Percentiles rank a stretch among this genome's conserved stretches.
phyloP scores from a whole-genome alignment of 2,797 vertebrate genomes.

The Eospalax fontanierii region DNA sequence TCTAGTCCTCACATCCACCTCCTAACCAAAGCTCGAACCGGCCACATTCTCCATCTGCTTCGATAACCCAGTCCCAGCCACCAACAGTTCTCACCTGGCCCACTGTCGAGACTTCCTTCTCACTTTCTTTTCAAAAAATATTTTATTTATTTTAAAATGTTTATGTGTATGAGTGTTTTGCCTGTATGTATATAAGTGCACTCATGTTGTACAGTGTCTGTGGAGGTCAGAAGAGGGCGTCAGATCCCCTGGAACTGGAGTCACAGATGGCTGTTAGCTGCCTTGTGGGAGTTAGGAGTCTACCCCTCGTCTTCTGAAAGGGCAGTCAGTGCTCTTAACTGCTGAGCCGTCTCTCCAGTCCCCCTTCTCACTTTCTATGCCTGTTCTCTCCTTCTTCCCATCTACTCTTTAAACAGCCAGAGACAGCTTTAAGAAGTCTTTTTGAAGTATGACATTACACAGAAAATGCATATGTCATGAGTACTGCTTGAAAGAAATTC shows the following conservation, averaged over 20 bases:
- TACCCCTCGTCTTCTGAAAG: no score
- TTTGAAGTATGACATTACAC: neutral
- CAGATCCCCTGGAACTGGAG: no score
- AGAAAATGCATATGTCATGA: neutral
- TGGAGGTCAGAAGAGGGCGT: no score
- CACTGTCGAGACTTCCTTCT: neutral
- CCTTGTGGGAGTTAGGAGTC: no score
- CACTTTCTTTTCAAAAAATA: neutral
- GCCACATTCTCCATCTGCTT: neutral
- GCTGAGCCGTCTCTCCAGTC: no score
- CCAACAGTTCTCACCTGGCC: neutral
- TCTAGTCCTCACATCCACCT: neutral
- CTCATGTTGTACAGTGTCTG: no score
- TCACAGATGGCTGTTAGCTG: no score
- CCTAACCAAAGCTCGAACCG: neutral
- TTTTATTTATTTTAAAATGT: no score
- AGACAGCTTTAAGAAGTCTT: neutral
- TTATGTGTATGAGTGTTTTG: no score
- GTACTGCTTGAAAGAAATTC: neutral
- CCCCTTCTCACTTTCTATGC: neutral
- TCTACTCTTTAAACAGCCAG: neutral
- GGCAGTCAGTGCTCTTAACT: no score
- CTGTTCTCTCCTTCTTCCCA: neutral
- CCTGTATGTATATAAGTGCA: no score
- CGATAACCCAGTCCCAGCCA: fast-evolving